Base-by-base conservation (phyloP, 2,113 vertebrate species). In the Leptosomus discolor region DNA sequence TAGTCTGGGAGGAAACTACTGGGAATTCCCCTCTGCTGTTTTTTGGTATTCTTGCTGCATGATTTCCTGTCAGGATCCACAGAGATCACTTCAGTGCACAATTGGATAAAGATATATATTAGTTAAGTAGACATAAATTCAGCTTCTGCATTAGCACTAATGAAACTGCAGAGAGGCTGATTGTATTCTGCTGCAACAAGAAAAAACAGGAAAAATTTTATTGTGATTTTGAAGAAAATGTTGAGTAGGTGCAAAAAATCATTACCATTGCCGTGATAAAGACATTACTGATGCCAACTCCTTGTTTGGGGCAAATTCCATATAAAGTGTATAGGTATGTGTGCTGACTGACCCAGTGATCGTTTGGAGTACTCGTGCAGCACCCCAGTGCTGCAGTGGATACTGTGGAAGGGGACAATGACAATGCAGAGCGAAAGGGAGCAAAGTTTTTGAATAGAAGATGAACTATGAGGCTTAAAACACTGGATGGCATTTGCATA, bases 61-160 rank as follows among this genome's bases (percentile, higher is more conserved):
- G 14, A 17, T 57, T 91, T 93, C 41, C 15, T 76, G 0, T 56
- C 39, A 71, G 32, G 26, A 41, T 71, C 26, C 43, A 30, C 21
- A 56, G 83, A 88, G 43, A 29, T 86, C 36, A 39, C 12, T 54
- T 85, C 9, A 37, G 27, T 53, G 26, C 65, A 32, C 43, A 43
- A 27, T 13, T 69, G 39, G 53, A 60, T 95, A 75, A n/a, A n/a
- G n/a, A n/a, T n/a, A n/a, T n/a, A n/a, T n/a, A 67, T 78, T 61
- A 57, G 26, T 79, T 88, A 63, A 82, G 43, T 54, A 75, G 57
- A 54, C 51, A 45, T 68, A 51, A 90, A 88, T 85, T 90, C 11
- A 57, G 8, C 29, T 85, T 94, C 39, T 82, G 21, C 7, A 1
- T 90, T 70, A 85, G 46, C n/a, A 26, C 43, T 63, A 46, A 50